Percentiles rank a stretch among this genome's conserved stretches.
phyloP scores from a whole-genome alignment of 2,797 vertebrate genomes.

The Epinephelus coioides region DNA sequence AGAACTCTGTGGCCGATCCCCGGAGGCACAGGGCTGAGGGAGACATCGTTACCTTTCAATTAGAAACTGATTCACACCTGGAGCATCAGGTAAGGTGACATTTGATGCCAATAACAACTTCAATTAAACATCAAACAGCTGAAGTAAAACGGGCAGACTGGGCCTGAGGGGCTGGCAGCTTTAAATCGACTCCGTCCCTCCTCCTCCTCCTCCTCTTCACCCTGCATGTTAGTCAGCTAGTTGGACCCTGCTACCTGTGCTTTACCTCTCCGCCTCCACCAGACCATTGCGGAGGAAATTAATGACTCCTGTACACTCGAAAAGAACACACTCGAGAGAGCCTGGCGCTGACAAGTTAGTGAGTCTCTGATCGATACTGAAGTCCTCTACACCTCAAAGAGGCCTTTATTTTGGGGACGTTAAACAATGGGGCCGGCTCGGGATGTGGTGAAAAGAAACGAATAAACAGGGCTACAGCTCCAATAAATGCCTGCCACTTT shows the following conservation, averaged over 20 bases:
- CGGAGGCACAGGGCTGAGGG: constrained; percentile 65
- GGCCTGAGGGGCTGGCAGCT: constrained; percentile 70
- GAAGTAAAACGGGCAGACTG: constrained; percentile 77
- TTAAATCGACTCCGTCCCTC: constrained; percentile 68
- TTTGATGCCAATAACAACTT: constrained; percentile 87
- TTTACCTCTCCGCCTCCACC: constrained; percentile 60
- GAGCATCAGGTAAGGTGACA: constrained; percentile 84
- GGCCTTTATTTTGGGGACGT: constrained; percentile 69
- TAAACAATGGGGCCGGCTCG: constrained; percentile 57
- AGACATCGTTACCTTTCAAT: constrained; percentile 83
- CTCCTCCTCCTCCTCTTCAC: constrained; percentile 19
- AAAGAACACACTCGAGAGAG: constrained; percentile 68
- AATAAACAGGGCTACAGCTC: constrained; percentile 56
- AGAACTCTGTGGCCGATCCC: constrained; percentile 67
- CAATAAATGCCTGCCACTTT: constrained; percentile 70
- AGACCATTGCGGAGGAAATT: constrained; percentile 65
- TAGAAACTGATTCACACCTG: constrained; percentile 83
- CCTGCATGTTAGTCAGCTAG: constrained; percentile 61
- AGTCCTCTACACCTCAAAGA: constrained; percentile 57
- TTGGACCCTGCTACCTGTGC: constrained; percentile 57
- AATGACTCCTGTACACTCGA: constrained; percentile 72
- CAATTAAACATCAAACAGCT: constrained; percentile 88
- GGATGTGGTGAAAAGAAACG: constrained; percentile 40
- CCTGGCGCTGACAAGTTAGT: constrained; percentile 66
- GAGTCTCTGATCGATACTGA: constrained; percentile 68